Conservation (phyloP, 2,113 vertebrate genomes). For the Pterocles orientalis region DNA sequence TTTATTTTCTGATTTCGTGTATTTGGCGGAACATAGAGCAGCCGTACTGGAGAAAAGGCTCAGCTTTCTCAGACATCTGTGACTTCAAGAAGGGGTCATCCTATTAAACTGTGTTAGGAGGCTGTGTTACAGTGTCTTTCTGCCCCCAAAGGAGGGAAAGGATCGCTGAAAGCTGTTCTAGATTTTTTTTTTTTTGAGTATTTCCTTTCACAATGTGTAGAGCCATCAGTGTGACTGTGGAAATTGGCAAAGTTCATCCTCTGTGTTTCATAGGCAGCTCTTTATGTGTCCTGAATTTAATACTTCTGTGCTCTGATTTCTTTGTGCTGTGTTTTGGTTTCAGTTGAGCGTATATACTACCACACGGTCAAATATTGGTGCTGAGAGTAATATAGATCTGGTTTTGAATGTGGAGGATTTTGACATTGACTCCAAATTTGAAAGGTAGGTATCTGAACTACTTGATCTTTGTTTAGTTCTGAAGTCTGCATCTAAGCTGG, state of each 20-base stretch:
- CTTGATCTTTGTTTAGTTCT: not conserved
- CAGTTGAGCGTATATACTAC: conserved; percentile 94
- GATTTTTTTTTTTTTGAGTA: not conserved
- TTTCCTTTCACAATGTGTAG: fast-evolving
- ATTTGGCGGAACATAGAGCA: fast-evolving
- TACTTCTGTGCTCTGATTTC: not conserved
- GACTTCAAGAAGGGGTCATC: not conserved
- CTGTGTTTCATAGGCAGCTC: too few relatives aligned
- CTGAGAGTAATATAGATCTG: conserved; percentile 87
- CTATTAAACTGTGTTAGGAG: fast-evolving
- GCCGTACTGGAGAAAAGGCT: too few relatives aligned
- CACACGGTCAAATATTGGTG: conserved; percentile 79
- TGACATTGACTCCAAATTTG: conserved; percentile 89
- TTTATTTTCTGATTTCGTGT: fast-evolving
- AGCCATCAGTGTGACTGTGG: fast-evolving
- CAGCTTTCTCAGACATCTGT: fast-evolving
- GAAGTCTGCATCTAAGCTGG: not conserved
- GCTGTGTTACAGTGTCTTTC: fast-evolving
- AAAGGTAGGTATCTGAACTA: conserved; percentile 78
- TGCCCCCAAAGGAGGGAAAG: not conserved
- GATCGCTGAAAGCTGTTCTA: fast-evolving
- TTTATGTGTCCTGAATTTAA: fast-evolving
- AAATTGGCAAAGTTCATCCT: too few relatives aligned
- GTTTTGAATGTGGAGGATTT: conserved; percentile 91
- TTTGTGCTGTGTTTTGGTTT: not conserved